phyloP scores from a whole-genome alignment of 2,113 vertebrate genomes.

The Thinocorus orbignyianus region DNA sequence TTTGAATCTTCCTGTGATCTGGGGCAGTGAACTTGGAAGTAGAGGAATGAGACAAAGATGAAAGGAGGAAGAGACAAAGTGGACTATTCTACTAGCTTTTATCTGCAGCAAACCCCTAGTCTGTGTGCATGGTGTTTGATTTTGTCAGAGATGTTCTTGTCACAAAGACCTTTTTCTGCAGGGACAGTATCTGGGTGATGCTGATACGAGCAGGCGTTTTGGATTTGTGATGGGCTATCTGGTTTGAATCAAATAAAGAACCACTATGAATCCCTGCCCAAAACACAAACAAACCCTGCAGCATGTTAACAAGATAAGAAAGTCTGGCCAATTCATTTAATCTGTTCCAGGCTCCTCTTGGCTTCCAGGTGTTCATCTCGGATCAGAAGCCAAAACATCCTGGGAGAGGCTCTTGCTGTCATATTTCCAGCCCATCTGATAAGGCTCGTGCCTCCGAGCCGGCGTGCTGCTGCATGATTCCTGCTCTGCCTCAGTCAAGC shows the following conservation, averaged over 20 bases:
- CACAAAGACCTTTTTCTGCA: neutral
- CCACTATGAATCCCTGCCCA: constrained; percentile 9
- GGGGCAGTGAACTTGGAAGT: neutral
- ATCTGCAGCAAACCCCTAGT: neutral
- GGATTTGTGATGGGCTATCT: constrained; percentile 24
- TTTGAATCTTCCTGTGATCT: neutral
- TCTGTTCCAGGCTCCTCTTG: constrained; percentile 35
- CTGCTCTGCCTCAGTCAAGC: neutral
- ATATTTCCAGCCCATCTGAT: constrained; percentile 50
- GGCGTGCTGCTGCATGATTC: neutral
- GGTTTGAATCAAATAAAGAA: constrained; percentile 36
- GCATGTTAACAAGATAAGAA: constrained; percentile 43
- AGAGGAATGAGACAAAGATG: neutral
- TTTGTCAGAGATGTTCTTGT: neutral
- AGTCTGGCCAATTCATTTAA: constrained; percentile 53
- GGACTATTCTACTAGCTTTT: neutral
- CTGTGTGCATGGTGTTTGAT: neutral
- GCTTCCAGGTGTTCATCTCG: constrained; percentile 37
- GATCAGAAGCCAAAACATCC: constrained; percentile 46
- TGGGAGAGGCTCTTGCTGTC: constrained; percentile 42
- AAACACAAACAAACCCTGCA: constrained; percentile 36
- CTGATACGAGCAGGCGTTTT: neutral
- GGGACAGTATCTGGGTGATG: neutral
- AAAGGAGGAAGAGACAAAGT: neutral
- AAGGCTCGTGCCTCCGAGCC: neutral